phyloP scores from a whole-genome alignment of 2,797 vertebrate genomes.

The Adelosebastes latens region DNA sequence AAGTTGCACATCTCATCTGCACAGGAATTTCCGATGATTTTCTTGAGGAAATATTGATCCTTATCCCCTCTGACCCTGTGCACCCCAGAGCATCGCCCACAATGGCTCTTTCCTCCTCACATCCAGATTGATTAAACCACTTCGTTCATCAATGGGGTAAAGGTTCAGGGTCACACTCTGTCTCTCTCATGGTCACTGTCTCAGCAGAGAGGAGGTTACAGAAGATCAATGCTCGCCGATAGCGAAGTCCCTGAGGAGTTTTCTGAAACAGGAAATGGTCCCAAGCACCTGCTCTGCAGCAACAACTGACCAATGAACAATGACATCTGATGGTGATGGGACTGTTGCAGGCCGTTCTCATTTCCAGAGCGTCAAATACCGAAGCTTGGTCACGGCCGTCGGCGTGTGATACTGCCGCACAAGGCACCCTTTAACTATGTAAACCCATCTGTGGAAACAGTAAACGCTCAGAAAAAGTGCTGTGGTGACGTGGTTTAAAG shows the following conservation, averaged over 20 bases:
- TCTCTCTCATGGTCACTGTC: constrained; percentile 13
- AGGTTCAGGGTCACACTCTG: not conserved
- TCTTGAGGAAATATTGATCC: constrained; percentile 3
- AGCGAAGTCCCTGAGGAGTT: constrained; percentile 3
- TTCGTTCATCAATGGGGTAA: not conserved
- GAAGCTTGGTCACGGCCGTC: too few species aligned
- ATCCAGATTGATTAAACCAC: constrained; percentile 20
- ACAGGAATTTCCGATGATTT: not conserved
- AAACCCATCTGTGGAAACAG: too few species aligned
- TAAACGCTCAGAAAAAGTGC: fast-evolving
- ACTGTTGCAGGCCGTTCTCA: not conserved
- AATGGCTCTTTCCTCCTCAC: not conserved
- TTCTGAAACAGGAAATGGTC: constrained; percentile 19
- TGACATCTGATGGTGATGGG: not conserved
- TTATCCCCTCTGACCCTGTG: not conserved
- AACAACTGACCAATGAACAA: not conserved
- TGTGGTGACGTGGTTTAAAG: too few species aligned
- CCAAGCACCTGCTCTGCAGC: not conserved
- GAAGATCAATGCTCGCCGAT: constrained; percentile 27
- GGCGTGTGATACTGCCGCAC: too few species aligned
- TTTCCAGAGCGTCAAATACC: too few species aligned
- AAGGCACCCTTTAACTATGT: too few species aligned
- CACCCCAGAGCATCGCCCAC: constrained; percentile 8
- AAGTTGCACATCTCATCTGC: not conserved
- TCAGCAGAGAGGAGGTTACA: constrained; percentile 13